phyloP scores from a whole-genome alignment of 1,140 invertebrate species.

The Scaptomyza graminum region DNA sequence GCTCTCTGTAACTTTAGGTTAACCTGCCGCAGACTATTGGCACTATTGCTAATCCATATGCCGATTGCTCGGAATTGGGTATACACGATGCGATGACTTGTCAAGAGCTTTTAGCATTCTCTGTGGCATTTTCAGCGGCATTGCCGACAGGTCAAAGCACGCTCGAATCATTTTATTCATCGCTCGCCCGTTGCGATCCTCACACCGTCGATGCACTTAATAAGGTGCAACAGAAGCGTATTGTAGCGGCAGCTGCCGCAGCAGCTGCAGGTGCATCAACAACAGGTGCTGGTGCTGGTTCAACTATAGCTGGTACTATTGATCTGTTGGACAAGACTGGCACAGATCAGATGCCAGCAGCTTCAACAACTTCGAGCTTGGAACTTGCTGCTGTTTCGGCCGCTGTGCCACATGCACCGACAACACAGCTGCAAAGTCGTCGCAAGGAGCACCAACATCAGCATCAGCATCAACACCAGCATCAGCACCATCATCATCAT shows the following conservation, averaged over 20 bases:
- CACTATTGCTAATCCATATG: constrained; percentile 78
- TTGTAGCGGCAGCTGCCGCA: neutral
- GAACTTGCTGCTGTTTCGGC: constrained; percentile 40
- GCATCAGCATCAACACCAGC: constrained; percentile 4
- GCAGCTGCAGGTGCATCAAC: constrained; percentile 3
- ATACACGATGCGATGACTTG: constrained; percentile 91
- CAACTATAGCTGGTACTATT: neutral
- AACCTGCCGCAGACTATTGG: constrained; percentile 80
- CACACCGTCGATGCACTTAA: constrained; percentile 72
- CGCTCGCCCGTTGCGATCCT: constrained; percentile 87
- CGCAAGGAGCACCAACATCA: neutral
- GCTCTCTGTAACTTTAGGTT: constrained; percentile 49
- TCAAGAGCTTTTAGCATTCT: constrained; percentile 94
- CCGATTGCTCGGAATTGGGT: constrained; percentile 85
- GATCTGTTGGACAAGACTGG: neutral
- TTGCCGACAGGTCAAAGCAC: constrained; percentile 94
- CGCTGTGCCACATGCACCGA: constrained; percentile 23
- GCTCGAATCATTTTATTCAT: constrained; percentile 91
- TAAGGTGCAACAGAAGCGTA: constrained; percentile 47
- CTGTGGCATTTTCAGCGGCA: constrained; percentile 94
- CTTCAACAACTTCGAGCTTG: constrained; percentile 2
- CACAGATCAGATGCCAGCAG: neutral
- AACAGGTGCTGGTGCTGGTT: constrained; percentile 17
- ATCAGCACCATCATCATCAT: constrained; percentile 29
- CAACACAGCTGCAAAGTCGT: neutral